These are phyloP conservation scores for Montipora capricornis DNA, from an alignment of 64 coral and sea anemone genomes.

Conservation along the genomic window DNA sequence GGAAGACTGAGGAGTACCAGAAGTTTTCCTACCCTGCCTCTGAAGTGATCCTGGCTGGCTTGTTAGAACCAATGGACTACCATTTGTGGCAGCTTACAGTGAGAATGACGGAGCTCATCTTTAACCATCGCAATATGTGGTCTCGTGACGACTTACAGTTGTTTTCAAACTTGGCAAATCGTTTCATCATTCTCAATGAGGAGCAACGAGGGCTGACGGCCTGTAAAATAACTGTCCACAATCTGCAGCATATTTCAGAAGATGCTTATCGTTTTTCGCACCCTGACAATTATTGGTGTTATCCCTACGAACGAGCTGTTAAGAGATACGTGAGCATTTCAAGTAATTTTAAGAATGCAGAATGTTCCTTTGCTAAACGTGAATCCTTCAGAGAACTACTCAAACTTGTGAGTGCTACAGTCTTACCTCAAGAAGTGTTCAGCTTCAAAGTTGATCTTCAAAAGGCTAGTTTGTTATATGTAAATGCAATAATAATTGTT, in stretches of 20 bases:
- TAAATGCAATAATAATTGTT: not conserved
- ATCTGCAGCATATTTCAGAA: constrained; percentile 34
- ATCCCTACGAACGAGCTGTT: constrained; percentile 56
- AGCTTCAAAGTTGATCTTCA: not conserved
- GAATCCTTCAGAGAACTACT: constrained; percentile 49
- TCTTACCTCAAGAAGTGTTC: not conserved
- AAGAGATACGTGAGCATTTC: constrained; percentile 42
- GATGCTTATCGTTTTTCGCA: constrained; percentile 27
- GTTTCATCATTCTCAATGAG: constrained; percentile 35
- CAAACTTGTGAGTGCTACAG: not conserved
- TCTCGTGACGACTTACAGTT: not conserved
- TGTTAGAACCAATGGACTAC: constrained; percentile 36
- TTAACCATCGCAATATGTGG: constrained; percentile 33
- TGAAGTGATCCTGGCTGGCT: constrained; percentile 13
- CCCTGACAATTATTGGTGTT: constrained; percentile 52
- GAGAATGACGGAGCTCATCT: constrained; percentile 59
- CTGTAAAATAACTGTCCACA: constrained; percentile 45
- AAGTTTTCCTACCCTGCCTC: constrained; percentile 36
- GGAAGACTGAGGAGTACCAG: constrained; percentile 48
- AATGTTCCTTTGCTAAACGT: constrained; percentile 60
- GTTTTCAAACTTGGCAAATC: constrained; percentile 34
- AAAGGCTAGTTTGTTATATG: not conserved
- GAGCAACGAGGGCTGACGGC: not conserved
- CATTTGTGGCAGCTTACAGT: constrained; percentile 42
- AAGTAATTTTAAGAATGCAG: constrained; percentile 60